A percentile compares a stretch with the other conserved stretches of the same genome.
phyloP scores from a whole-genome alignment of 2,888 invertebrate species.

The Oxytorus armatus region DNA sequence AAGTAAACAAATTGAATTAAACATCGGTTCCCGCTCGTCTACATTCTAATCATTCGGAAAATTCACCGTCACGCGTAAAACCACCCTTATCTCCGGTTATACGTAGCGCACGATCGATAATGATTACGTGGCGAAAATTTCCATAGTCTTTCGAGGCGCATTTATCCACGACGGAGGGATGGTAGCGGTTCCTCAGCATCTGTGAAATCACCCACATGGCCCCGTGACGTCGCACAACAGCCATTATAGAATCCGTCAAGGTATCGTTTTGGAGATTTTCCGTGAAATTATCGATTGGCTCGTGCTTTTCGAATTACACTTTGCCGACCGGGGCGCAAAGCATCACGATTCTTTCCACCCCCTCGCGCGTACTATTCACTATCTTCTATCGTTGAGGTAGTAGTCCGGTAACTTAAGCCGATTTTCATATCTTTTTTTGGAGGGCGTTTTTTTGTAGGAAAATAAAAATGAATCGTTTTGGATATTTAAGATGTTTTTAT shows the following conservation, averaged over 20 bases:
- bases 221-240: constrained; percentile 50
- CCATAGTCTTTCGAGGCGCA: constrained; percentile 34
- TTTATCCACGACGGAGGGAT: background rate
- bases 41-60: constrained; percentile 30
- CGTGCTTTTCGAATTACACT: background rate
- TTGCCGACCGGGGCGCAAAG: too few relatives aligned
- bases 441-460: too few relatives aligned
- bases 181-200: constrained; percentile 5
- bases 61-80: background rate
- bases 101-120: constrained; percentile 47
- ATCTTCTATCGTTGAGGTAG: too few relatives aligned
- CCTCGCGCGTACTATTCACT: too few relatives aligned
- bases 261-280: constrained; percentile 5
- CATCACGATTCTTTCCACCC: too few relatives aligned
- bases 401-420: too few relatives aligned
- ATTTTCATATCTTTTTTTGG: too few relatives aligned
- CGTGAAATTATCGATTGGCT: constrained; percentile 25
- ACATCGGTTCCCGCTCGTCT: too few relatives aligned
- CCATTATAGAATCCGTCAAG: constrained; percentile 10
- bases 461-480: too few relatives aligned
- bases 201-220: constrained; percentile 55
- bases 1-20: too few relatives aligned
- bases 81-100: background rate
- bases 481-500: too few relatives aligned
- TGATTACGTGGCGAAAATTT: constrained; percentile 59